Base-by-base conservation (phyloP, 2,888 invertebrate genomes). In the Phortica magna region DNA sequence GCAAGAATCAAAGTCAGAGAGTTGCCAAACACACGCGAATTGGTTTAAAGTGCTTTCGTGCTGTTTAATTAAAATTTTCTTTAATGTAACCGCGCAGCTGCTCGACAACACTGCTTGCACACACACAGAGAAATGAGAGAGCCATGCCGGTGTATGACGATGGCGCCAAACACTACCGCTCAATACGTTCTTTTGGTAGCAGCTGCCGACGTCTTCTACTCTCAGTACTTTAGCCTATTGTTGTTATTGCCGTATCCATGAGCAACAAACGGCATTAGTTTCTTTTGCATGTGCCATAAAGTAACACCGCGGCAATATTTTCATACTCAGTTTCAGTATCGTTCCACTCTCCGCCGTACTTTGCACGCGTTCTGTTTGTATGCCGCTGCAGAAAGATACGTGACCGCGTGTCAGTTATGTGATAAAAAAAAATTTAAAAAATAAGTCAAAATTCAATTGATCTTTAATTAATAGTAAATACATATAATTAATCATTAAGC, bases 321-420 rank as follows among this genome's bases (percentile, higher is more conserved):
- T 48, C 9, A 14, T 48, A 14, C 48, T 48, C 48, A 48, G 48
- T 48, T 53, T 59, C 59, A 19, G 59, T 19, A 59, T 59, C 7
- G 59, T 53, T 14, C n/a, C 7, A n/a, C 19, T 39, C 41, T n/a
- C 14, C 19, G 31, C 65, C 17, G n/a, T 9, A 61, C 19, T 17
- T 2, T 12, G 14, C 65, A 39, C 41, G 41, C 65, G 19, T 65
- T 10, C n/a, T 6, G 12, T 1, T 12, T 39, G 41, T 39, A 39
- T 39, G 41, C 12, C 22, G 14, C 9, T 14, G 12, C 19, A 14
- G 31, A 10, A 65, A 48, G 14, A 12, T 48, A 48, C 14, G 48
- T 41, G 65, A 39, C 65, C 65, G 65, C 65, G 41, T 65, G 65
- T 65, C 65, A 65, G 31, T 31, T n/a, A 17, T 59, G 59, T 59